A percentile compares a stretch with the other conserved stretches of the same genome.
These are phyloP conservation scores for Dione vanillae DNA, from an alignment of 2,888 invertebrate species.

Conservation along the genomic window DNA sequence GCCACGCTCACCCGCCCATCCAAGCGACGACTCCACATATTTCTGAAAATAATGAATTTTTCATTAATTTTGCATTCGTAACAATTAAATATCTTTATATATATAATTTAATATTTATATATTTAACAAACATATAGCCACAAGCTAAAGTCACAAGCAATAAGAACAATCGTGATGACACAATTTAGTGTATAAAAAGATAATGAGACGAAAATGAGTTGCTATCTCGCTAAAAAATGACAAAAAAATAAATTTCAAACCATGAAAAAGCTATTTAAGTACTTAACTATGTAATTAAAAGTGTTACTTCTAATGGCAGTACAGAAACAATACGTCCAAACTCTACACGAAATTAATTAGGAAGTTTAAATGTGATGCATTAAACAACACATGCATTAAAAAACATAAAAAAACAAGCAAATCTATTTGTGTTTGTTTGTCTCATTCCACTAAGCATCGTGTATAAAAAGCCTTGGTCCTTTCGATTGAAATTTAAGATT, in stretches of 20 bases:
- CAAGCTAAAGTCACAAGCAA: neutral
- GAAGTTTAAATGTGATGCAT: neutral
- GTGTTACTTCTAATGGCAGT: neutral
- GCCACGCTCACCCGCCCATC: constrained; percentile 80
- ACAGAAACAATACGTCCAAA: no score
- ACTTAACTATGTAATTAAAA: neutral
- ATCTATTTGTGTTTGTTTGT: neutral
- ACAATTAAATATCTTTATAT: neutral
- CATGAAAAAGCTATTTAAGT: neutral
- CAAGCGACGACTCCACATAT: constrained; percentile 89
- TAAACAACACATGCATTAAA: neutral
- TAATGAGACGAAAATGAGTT: constrained; percentile 18
- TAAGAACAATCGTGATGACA: constrained; percentile 10
- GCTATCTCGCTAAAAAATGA: constrained; percentile 1
- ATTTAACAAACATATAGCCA: no score
- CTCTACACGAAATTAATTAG: no score
- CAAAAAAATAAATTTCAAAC: neutral
- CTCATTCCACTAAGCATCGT: neutral
- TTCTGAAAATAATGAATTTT: constrained; percentile 81
- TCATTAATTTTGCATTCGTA: neutral
- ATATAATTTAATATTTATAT: no score
- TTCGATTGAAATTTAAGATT: constrained; percentile 28
- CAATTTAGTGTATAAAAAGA: constrained; percentile 1
- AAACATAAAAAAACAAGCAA: neutral
- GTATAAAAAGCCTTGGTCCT: constrained; percentile 18